Base-by-base conservation (phyloP, 2,888 invertebrate species). In the Hydroisotoma schaefferi region DNA sequence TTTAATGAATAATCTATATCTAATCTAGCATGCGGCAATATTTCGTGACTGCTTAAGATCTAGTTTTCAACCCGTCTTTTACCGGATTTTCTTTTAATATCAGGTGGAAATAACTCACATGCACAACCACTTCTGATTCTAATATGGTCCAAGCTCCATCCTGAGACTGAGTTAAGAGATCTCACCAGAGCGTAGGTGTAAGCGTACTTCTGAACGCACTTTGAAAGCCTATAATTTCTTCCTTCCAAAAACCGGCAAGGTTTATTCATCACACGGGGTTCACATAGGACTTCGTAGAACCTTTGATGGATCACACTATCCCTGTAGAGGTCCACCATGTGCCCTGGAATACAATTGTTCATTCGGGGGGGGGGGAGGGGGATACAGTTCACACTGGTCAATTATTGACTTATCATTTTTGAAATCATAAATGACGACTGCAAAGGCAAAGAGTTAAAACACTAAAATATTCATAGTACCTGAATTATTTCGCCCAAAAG, bases 111-210 rank as follows among this genome's bases (percentile, higher is more conserved):
- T 28, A 70, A 60, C 57, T 71, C 59, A 40, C 69, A 71, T 12
- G 65, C 59, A 47, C 71, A 72, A 2, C 70, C 71, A 64, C 66
- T 67, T 10, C 70, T 60, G 5, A 70, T 57, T 3, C 58, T 59
- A 26, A 72, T 72, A 47, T 72, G 67, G 28, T 72, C 70, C 52
- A 72, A 60, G 10, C 63, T 55, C 69, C 68, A 69, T 12, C 59
- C 61, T 22, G 63, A 57, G 10, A 60, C 26, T n/a, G 59, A 57
- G 1, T 47, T 51, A 20, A 51, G 54, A 15, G 61, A 59, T 33
- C 57, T 46, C 10, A 72, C 66, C 29, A 72, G 54, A 8, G 71
- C 71, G 53, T 72, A 72, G 0, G 69, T 70, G 48, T 65, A 66
- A 0, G 65, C 61, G 56, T 68, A 60, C 48, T 69, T 63, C 40